A percentile compares a stretch with the other conserved stretches of the same genome.
phyloP scores from a whole-genome alignment of 2,113 vertebrate species.

The Oophaga pumilio region DNA sequence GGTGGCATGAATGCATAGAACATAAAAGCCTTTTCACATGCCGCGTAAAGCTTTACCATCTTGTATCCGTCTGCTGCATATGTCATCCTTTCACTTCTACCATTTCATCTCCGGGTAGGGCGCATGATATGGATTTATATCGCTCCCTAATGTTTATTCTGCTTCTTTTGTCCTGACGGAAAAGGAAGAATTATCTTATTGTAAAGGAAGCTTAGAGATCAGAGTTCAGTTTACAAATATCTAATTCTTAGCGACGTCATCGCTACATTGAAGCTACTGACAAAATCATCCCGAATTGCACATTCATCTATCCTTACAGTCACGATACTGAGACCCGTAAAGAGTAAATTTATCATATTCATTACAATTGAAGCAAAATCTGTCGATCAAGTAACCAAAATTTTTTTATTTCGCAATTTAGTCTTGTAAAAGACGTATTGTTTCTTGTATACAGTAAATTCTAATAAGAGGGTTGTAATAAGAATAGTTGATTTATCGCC shows the following conservation, averaged over 20 bases:
- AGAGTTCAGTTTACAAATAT: not conserved
- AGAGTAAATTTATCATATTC: not conserved
- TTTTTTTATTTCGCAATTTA: not conserved
- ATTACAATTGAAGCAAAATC: not conserved
- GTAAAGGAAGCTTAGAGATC: not conserved
- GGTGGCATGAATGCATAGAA: not conserved
- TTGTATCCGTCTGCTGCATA: not conserved
- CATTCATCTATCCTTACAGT: not conserved
- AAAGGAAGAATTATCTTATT: not conserved
- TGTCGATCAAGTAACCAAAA: not conserved
- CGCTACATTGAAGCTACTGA: not conserved
- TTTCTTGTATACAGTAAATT: not conserved
- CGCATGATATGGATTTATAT: not conserved
- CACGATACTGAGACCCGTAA: not conserved
- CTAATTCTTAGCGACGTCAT: not conserved
- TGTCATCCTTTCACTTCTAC: constrained; percentile 1
- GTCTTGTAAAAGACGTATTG: not conserved
- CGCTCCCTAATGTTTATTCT: not conserved
- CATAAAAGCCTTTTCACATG: not conserved
- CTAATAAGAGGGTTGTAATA: not conserved
- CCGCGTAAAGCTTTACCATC: not conserved
- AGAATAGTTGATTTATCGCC: not conserved
- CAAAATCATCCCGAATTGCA: not conserved
- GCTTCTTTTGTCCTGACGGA: not conserved
- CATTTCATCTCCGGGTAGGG: not conserved